Evolutionary conservation across 1,140 invertebrate genomes (phyloP).

Genomic region (Riptortus pedestris): DNA sequence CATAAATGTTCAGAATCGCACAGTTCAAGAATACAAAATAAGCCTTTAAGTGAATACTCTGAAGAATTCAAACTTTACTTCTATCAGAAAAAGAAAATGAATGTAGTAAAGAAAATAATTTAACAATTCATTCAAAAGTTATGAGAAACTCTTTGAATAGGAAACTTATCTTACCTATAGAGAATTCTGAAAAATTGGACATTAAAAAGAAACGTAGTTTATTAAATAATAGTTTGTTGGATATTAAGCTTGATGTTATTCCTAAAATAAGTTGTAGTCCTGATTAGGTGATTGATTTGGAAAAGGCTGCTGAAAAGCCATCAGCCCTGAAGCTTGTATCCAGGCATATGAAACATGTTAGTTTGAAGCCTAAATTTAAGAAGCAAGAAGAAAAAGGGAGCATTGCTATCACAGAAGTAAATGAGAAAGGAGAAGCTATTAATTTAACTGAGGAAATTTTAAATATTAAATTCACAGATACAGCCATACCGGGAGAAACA

Average conservation of each 20-base stretch:
- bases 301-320: slow-evolving; percentile 35
- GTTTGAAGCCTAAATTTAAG: slow-evolving; percentile 40
- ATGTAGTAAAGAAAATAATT: too few relatives aligned
- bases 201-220: too few relatives aligned
- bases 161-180: too few relatives aligned
- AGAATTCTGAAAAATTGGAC: too few relatives aligned
- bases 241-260: background rate
- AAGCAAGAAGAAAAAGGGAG: slow-evolving; percentile 24
- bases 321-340: slow-evolving; percentile 49
- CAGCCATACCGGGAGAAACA: slow-evolving; percentile 49
- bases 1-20: too few relatives aligned
- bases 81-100: too few relatives aligned
- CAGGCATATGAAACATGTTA: slow-evolving; percentile 44
- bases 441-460: slow-evolving; percentile 29
- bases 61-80: too few relatives aligned
- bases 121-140: too few relatives aligned
- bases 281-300: slow-evolving; percentile 49
- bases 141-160: too few relatives aligned
- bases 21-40: too few relatives aligned
- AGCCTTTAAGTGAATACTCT: too few relatives aligned
- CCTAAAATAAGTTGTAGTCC: slow-evolving; percentile 46
- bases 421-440: slow-evolving; percentile 24
- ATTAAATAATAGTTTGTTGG: background rate
- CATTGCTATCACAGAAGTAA: slow-evolving; percentile 23
- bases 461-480: slow-evolving; percentile 25